These are phyloP conservation scores for Flexamia atlantica DNA, from an alignment of 2,888 invertebrate species.

Conservation along the genomic window DNA sequence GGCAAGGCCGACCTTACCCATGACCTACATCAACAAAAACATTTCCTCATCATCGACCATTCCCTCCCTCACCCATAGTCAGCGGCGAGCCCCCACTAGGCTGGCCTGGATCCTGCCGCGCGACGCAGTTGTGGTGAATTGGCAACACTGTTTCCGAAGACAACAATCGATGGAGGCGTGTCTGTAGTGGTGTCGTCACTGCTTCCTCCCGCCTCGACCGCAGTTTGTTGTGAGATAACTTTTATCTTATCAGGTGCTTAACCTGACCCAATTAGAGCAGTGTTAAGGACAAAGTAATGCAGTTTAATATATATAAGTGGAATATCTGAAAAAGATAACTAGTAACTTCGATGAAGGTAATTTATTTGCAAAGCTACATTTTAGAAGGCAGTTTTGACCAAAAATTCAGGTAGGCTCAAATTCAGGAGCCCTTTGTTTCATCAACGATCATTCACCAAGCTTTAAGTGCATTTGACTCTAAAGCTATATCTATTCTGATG, in stretches of 20 bases:
- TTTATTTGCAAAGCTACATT: too few species aligned
- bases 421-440: too few species aligned
- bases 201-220: not conserved
- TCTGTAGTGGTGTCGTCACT: slow-evolving; percentile 20
- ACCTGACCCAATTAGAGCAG: not conserved
- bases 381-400: too few species aligned
- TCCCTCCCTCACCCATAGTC: not conserved
- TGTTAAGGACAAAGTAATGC: too few species aligned
- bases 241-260: slow-evolving; percentile 3
- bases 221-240: slow-evolving; percentile 1
- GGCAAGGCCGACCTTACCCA: not conserved
- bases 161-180: slow-evolving; percentile 54
- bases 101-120: not conserved
- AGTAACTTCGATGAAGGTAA: too few species aligned
- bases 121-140: not conserved
- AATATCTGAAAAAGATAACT: too few species aligned
- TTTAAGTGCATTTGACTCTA: too few species aligned
- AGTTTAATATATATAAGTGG: too few species aligned
- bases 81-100: slow-evolving; percentile 15
- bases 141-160: slow-evolving; percentile 37
- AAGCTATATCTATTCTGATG: too few species aligned
- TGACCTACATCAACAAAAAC: not conserved
- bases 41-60: not conserved
- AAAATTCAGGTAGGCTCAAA: too few species aligned
- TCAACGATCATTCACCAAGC: too few species aligned